Percentiles rank a stretch among this genome's conserved stretches.
These are phyloP conservation scores for Neogobius melanostomus DNA, from an alignment of 2,113 vertebrate genomes.

Conservation along the genomic window DNA sequence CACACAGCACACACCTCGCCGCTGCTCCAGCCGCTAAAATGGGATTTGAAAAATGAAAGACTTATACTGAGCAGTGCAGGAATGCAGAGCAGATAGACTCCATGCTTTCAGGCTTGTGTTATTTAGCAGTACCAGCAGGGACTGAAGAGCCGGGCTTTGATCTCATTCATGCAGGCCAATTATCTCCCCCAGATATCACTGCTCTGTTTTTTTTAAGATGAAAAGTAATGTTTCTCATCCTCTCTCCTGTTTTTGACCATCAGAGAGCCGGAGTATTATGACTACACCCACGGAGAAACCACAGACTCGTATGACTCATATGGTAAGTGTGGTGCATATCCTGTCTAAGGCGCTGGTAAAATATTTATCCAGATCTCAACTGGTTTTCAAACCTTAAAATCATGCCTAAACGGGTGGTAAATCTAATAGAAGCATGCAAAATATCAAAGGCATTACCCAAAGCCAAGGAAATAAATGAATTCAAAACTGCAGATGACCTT, in stretches of 20 bases:
- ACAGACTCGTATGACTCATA: constrained; percentile 94
- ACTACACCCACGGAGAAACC: constrained; percentile 95
- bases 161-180: constrained; percentile 49
- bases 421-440: no score
- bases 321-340: constrained; percentile 71
- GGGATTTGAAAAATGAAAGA: constrained; percentile 20
- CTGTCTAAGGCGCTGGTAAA: no score
- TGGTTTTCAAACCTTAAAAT: no score
- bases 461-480: no score
- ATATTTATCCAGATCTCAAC: no score
- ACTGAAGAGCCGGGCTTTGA: constrained; percentile 55
- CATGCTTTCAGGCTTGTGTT: constrained; percentile 16
- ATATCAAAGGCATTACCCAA: no score
- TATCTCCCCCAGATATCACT: constrained; percentile 37
- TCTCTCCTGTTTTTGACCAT: constrained; percentile 22
- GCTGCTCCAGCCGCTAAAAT: constrained; percentile 18
- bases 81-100: constrained; percentile 23
- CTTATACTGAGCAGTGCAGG: constrained; percentile 29
- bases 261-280: constrained; percentile 97
- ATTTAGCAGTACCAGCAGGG: constrained; percentile 27
- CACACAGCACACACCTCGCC: constrained; percentile 22
- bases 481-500: no score
- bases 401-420: no score
- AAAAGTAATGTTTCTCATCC: constrained; percentile 16
- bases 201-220: constrained; percentile 45